Base-by-base conservation (phyloP, 2,797 vertebrate species). In the Sebastes alutus region DNA sequence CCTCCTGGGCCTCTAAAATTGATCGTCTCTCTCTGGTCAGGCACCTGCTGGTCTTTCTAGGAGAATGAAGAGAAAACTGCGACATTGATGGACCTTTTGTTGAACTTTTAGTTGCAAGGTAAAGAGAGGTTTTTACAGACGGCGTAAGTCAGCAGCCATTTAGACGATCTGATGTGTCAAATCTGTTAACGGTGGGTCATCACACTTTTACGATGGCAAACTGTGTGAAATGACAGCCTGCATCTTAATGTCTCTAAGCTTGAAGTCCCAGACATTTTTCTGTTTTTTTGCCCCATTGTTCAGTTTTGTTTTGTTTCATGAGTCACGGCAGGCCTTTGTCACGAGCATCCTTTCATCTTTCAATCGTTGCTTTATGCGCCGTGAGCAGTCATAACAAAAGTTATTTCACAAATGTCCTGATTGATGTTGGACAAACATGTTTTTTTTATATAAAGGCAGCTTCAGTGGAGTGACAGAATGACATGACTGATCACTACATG, bases 361-460 rank as follows among this genome's bases (percentile, higher is more conserved):
- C 85, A 82, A 8, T 91, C 88, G 85, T 70, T 81, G 77, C 87
- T 89, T 81, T 55, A 63, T 93, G 80, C 52, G 83, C 80, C 8
- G 74, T 75, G 77, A 88, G 67, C 82, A 90, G 77, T 78, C 72
- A 75, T 66, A 87, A 87, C 72, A 84, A 74, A 85, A 72, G 78
- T 77, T 73, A 70, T 82, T 84, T 92, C 84, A 86, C 35, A 75
- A 77, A 84, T 67, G 78, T 89, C 83, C 84, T 88, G 89, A 92
- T 86, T 91, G 91, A 92, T 93, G 86, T 92, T 84, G 86, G 87
- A 87, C 80, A 90, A 85, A 88, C 71, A 35, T 38, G 49, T 77
- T 67, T 82, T 72, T 72, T 64, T 72, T 54, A 63, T 58, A 66
- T 82, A 29, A 83, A 90, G 79, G 86, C 91, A 83, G 77, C 88